Evolutionary conservation across 1,140 invertebrate species (phyloP).

Genomic region (Trichonephila clavata): DNA sequence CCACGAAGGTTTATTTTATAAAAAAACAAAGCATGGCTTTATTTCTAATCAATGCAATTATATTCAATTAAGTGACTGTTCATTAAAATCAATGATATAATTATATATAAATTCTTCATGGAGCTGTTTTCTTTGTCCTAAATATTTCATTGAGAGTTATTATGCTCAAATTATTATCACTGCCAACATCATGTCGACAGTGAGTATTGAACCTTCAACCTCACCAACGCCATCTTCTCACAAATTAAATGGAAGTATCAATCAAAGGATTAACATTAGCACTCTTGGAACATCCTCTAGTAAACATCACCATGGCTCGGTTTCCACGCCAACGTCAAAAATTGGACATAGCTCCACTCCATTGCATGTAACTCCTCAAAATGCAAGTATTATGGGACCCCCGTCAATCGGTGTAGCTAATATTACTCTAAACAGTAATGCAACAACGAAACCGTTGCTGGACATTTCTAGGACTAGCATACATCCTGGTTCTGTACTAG

Average conservation of each 20-base stretch:
- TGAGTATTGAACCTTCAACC: conserved; percentile 67
- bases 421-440: conserved; percentile 72
- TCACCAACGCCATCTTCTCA: conserved; percentile 69
- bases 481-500: conserved; percentile 59
- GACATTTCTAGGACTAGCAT: conserved; percentile 73
- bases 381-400: conserved; percentile 5
- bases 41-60: too few species aligned
- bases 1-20: too few species aligned
- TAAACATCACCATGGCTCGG: conserved; percentile 86
- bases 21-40: too few species aligned
- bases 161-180: background rate
- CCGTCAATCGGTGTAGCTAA: conserved; percentile 65
- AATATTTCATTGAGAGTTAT: background rate
- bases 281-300: conserved; percentile 84
- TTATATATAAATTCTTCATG: background rate
- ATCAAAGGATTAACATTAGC: conserved; percentile 85
- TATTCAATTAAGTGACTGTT: too few species aligned
- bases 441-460: conserved; percentile 68
- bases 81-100: background rate
- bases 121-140: background rate
- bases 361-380: conserved; percentile 1
- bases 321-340: conserved; percentile 79
- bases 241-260: conserved; percentile 74
- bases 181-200: conserved; percentile 55
- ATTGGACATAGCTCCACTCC: conserved; percentile 57